These are phyloP conservation scores for Clamator glandarius DNA, from an alignment of 2,797 vertebrate genomes.

Conservation along the genomic window DNA sequence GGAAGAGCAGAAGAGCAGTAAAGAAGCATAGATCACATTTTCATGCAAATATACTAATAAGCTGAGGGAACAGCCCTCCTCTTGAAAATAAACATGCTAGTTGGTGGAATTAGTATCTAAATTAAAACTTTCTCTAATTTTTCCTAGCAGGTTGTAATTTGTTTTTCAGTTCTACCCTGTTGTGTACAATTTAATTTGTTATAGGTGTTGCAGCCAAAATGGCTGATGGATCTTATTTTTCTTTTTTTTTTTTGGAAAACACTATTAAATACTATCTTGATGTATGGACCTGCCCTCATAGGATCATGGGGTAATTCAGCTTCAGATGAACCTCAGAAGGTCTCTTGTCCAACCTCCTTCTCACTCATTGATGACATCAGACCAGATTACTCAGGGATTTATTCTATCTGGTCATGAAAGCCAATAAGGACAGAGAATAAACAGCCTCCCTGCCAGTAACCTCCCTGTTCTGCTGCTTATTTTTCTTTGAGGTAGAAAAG, in stretches of 20 bases:
- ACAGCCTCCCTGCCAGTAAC: not conserved
- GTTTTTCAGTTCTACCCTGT: not conserved
- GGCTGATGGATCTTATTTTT: not conserved
- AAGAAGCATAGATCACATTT: constrained; percentile 36
- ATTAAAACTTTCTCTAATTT: not conserved
- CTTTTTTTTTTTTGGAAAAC: not conserved
- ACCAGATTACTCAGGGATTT: not conserved
- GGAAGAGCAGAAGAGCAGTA: constrained; percentile 18
- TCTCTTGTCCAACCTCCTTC: not conserved
- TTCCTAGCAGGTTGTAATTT: not conserved
- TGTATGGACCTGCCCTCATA: not conserved
- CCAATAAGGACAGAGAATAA: not conserved
- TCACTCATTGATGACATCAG: not conserved
- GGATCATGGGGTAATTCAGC: not conserved
- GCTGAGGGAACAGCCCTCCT: not conserved
- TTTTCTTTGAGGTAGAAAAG: not conserved
- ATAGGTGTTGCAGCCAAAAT: not conserved
- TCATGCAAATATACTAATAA: constrained; percentile 48
- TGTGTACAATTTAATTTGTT: not conserved
- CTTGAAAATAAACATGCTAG: not conserved
- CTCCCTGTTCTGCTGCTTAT: not conserved
- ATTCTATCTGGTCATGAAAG: not conserved
- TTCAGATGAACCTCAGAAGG: not conserved
- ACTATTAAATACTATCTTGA: not conserved
- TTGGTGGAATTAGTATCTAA: constrained; percentile 36